These are phyloP conservation scores for Oenanthe melanoleuca DNA, from an alignment of 2,113 vertebrate genomes.

Conservation along the genomic window DNA sequence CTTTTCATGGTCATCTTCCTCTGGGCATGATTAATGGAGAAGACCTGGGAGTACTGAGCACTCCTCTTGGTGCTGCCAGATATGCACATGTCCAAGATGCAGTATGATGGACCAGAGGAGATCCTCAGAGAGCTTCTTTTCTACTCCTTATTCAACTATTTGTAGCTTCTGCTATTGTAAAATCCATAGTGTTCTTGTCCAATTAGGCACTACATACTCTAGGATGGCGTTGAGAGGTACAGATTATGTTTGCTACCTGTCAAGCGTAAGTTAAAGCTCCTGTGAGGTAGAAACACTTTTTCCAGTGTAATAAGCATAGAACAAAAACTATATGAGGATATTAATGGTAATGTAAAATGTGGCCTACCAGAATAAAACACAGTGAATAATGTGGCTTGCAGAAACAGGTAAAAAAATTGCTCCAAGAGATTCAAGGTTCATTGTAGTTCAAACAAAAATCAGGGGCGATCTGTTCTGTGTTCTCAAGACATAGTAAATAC, in stretches of 20 bases:
- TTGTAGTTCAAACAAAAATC: slow-evolving; percentile 67
- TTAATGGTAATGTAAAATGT: background rate
- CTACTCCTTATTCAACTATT: background rate
- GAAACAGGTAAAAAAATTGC: slow-evolving; percentile 75
- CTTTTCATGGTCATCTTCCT: background rate
- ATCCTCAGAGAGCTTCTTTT: background rate
- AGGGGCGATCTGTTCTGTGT: slow-evolving; percentile 22
- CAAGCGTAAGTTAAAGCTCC: background rate
- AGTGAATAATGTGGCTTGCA: slow-evolving; percentile 25
- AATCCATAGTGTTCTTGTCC: background rate
- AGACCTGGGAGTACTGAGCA: background rate
- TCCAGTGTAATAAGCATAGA: background rate
- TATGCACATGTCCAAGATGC: rapidly evolving
- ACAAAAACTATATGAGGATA: background rate
- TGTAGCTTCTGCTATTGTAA: background rate
- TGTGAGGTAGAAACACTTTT: background rate
- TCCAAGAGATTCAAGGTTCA: slow-evolving; percentile 60
- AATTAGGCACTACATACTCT: background rate
- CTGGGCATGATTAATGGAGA: background rate
- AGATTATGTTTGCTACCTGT: background rate
- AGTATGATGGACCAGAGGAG: background rate
- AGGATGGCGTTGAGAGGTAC: background rate
- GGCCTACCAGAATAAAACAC: background rate
- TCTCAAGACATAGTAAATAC: slow-evolving; percentile 72
- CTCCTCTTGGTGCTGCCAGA: background rate